These are phyloP conservation scores for Laspeyria flexula DNA, from an alignment of 2,888 invertebrate species.

Conservation along the genomic window DNA sequence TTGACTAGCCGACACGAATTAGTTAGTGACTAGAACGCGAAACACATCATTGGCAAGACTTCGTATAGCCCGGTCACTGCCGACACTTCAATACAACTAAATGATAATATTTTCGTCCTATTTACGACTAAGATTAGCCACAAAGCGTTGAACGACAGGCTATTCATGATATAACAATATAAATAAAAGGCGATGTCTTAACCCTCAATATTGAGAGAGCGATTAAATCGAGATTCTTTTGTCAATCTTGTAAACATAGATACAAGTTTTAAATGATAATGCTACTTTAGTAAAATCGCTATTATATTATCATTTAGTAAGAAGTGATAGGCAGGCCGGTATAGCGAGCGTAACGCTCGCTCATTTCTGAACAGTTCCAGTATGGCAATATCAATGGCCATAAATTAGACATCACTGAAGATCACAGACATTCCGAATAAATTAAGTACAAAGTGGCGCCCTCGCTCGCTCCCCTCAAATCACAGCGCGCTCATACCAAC, in stretches of 20 bases:
- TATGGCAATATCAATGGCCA: constrained; percentile 60
- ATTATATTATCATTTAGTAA: neutral
- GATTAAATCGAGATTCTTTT: too few species aligned
- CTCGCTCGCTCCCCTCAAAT: constrained; percentile 32
- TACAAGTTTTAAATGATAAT: too few species aligned
- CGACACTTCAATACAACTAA: neutral
- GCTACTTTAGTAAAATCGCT: too few species aligned
- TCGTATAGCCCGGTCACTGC: constrained; percentile 36
- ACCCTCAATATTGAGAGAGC: too few species aligned
- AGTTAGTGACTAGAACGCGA: constrained; percentile 83
- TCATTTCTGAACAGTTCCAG: constrained; percentile 42
- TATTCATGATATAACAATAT: too few species aligned
- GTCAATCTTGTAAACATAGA: too few species aligned
- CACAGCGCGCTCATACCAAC: constrained; percentile 28
- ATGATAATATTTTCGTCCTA: neutral
- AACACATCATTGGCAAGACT: constrained; percentile 79
- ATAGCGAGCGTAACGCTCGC: constrained; percentile 17
- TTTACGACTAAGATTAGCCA: neutral
- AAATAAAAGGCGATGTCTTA: too few species aligned
- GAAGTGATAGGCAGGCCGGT: neutral
- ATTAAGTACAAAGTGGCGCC: constrained; percentile 47
- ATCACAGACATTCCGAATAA: constrained; percentile 65
- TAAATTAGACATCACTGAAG: constrained; percentile 44
- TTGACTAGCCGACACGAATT: constrained; percentile 83
- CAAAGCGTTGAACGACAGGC: too few species aligned